Percentiles rank a stretch among this genome's conserved stretches.
Evolutionary conservation across 2,888 invertebrate species (phyloP).

Genomic region (Drosophila monieri): DNA sequence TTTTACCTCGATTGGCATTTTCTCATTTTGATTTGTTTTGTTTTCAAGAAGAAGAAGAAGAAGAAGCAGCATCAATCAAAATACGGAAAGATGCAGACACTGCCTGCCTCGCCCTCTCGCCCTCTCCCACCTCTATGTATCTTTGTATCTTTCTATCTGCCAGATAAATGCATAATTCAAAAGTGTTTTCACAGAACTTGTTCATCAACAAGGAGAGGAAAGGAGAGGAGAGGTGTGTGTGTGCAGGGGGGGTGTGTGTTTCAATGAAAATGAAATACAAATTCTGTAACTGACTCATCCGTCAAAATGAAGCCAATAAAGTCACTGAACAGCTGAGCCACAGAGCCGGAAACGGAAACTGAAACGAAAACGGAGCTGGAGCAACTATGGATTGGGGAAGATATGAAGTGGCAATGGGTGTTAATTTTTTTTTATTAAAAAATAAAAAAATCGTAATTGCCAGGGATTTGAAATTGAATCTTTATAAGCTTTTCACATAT

Average conservation of each 20-base stretch:
- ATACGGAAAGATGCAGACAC: constrained; percentile 28
- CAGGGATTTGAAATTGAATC: too few relatives aligned
- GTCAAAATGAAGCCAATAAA: constrained; percentile 29
- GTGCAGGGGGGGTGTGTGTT: neutral
- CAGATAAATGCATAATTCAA: constrained; percentile 41
- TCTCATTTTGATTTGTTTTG: constrained; percentile 45
- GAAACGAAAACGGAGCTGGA: too few relatives aligned
- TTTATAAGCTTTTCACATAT: too few relatives aligned
- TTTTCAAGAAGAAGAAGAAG: neutral
- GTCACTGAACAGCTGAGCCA: constrained; percentile 36
- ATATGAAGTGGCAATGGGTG: neutral
- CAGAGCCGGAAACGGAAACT: too few relatives aligned
- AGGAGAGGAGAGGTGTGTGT: neutral
- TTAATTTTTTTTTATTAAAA: neutral
- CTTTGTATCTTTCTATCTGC: neutral
- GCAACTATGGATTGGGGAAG: constrained; percentile 4
- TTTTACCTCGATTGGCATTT: constrained; percentile 26
- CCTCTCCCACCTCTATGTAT: neutral
- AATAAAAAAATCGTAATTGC: too few relatives aligned
- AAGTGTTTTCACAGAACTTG: constrained; percentile 30
- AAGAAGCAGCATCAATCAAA: constrained; percentile 32
- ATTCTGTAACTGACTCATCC: constrained; percentile 33
- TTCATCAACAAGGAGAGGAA: constrained; percentile 1
- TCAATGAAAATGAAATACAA: neutral
- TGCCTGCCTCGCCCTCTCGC: neutral